Conservation (phyloP, 2,888 invertebrate species). For the Andricus quercusramuli region DNA sequence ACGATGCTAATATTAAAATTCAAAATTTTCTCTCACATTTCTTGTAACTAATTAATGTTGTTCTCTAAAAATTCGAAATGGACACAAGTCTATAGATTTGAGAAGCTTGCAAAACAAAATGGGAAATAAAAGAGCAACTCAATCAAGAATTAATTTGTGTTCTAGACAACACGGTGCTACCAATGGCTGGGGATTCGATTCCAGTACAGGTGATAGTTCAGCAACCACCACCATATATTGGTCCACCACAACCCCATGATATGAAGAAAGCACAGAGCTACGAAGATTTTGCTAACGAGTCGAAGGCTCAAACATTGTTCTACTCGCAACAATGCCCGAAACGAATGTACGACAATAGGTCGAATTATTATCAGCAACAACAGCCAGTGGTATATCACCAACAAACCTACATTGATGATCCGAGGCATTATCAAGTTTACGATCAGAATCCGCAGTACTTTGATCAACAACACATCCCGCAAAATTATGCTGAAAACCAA, state of each 20-base stretch:
- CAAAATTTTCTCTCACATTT: neutral
- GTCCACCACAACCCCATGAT: slow-evolving; percentile 64
- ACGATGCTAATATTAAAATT: slow-evolving; percentile 39
- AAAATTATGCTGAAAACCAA: slow-evolving; percentile 52
- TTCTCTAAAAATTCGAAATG: neutral
- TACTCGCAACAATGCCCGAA: neutral
- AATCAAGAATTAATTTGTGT: slow-evolving; percentile 57
- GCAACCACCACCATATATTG: slow-evolving; percentile 69
- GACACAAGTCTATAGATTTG: slow-evolving; percentile 1
- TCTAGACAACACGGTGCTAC: slow-evolving; percentile 73
- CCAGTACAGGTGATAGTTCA: slow-evolving; percentile 53
- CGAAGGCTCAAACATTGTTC: slow-evolving; percentile 35
- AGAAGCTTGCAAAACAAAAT: neutral
- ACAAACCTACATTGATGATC: slow-evolving; percentile 50
- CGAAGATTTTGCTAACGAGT: slow-evolving; percentile 55
- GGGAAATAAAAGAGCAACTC: neutral
- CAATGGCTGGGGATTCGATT: slow-evolving; percentile 59
- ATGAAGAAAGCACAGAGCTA: slow-evolving; percentile 56
- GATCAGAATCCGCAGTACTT: slow-evolving; percentile 48
- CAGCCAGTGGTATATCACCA: slow-evolving; percentile 46
- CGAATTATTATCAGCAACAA: slow-evolving; percentile 49
- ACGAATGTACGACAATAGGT: slow-evolving; percentile 48
- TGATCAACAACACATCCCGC: slow-evolving; percentile 49
- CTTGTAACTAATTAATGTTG: neutral
- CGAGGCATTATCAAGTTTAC: slow-evolving; percentile 50